Base-by-base conservation (phyloP, 2,888 invertebrate genomes). In the Eristalis intricaria region DNA sequence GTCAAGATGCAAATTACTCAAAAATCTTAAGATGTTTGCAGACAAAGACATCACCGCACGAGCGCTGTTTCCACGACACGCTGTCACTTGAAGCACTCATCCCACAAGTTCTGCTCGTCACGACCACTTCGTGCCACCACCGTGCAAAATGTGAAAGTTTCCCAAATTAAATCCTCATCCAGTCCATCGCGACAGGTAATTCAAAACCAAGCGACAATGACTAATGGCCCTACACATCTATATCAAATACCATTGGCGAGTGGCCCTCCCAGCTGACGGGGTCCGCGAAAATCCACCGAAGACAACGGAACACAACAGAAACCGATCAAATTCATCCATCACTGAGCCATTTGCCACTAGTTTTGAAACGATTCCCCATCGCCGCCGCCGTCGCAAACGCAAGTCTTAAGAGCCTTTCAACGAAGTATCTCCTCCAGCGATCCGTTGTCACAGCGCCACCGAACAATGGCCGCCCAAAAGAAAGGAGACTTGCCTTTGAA, bases 381-480 rank as follows among this genome's bases (percentile, higher is more conserved):
- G 50, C 50, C 19, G 1, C 7, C n/a, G n/a, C 43, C 15, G 43
- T 19, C 5, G 4, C 43, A 15, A 19, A 15, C 43, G 13, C 13
- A 32, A 56, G 15, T 69, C 50, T 68, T 40, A 38, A 73, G 56
- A 71, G 50, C 26, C 35, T 50, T 60, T 26, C 58, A 50, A 19
- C 50, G 2, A 50, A 50, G 50, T 19, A 76, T 66, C 66, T 29
- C 29, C 63, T 23, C 26, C 32, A 26, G 38, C 56, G 11, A 63
- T 71, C 66, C 64, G 73, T 70, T 76, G 76, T 85, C 76, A 50
- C 19, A 50, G 50, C n/a, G 40, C 43, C 50, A 43, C 29, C 15
- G 4, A 81, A 85, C 77, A 85, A 85, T 69, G 71, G 81, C 76
- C 60, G 22, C 60, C 23, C 50, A n/a, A 65, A 81, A 85, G 56